Evolutionary conservation across 2,797 vertebrate genomes (phyloP), one percentile per base, ranked within the genome.

Genomic region (Tiaroga cobitis): DNA sequence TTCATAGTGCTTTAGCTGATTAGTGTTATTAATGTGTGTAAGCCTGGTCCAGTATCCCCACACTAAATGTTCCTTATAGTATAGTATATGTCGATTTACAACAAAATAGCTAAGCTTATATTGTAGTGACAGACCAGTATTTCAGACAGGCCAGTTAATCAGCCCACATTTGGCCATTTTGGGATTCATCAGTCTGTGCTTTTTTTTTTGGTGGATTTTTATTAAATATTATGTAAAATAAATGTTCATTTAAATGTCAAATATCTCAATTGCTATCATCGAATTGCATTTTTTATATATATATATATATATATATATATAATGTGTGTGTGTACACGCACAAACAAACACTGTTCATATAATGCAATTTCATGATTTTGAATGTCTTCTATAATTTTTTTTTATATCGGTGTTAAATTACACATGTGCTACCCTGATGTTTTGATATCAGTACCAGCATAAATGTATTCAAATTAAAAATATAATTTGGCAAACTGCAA

Each of bases 1-100:
- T 70, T 82, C 26, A 72, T 87, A 80, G 76, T 87, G 76, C 75
- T 84, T 56, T 39, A 76, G 70, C 16, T 8, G 75, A 70, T 85
- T 59, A 70, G 67, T 21, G 81, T 82, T 65, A 82, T 10, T 74
- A 34, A 74, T 11, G 21, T 82, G 11, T 43, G 34, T 43, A 61
- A 61, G 24, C 51, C n/a, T 16, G 7, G 18, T 73, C 49, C 49
- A 56, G 46, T 74, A 63, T 37, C 21, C 19, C 26, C 54, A 49
- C 29, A 75, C 24, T 26, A 83, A 24, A 24, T 4, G 5, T 63
- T 74, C 26, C 37, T 18, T n/a, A 11, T 43, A 46, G 37, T 24
- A 19, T 46, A 34, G n/a, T 24, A 24, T 54, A 51, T 54, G 19
- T 54, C 34, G 34, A 77, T 39, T 59, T 59, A 26, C 3, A 77